These are phyloP conservation scores for Drosophila paramelanica DNA, from an alignment of 2,888 invertebrate genomes.

Conservation along the genomic window DNA sequence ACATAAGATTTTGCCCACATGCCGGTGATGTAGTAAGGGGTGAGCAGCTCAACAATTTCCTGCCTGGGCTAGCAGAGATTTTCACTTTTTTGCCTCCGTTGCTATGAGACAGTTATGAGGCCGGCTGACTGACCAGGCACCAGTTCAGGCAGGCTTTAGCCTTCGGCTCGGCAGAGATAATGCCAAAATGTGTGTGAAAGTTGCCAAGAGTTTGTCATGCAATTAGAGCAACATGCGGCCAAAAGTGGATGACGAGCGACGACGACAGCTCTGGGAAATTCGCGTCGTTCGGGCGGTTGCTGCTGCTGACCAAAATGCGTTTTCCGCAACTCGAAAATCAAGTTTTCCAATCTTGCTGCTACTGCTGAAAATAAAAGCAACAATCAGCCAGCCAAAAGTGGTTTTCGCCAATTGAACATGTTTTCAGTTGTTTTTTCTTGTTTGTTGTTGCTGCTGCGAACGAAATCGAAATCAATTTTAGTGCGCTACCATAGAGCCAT, in stretches of 20 bases:
- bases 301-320: slow-evolving; percentile 53
- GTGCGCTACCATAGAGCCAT: slow-evolving; percentile 62
- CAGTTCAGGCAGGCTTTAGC: slow-evolving; percentile 18
- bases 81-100: slow-evolving; percentile 46
- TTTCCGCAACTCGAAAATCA: slow-evolving; percentile 72
- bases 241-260: slow-evolving; percentile 46
- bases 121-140: not conserved
- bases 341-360: slow-evolving; percentile 65
- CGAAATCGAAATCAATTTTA: slow-evolving; percentile 73
- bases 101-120: slow-evolving; percentile 65
- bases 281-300: slow-evolving; percentile 8
- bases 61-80: slow-evolving; percentile 33
- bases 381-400: slow-evolving; percentile 69
- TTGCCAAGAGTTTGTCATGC: slow-evolving; percentile 74
- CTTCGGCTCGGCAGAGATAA: slow-evolving; percentile 41
- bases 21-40: not conserved
- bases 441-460: slow-evolving; percentile 35
- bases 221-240: slow-evolving; percentile 76
- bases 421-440: slow-evolving; percentile 30
- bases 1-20: slow-evolving; percentile 36
- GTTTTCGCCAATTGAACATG: slow-evolving; percentile 75
- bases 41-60: slow-evolving; percentile 39
- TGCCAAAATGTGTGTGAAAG: slow-evolving; percentile 70
- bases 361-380: slow-evolving; percentile 60
- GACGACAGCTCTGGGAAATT: slow-evolving; percentile 51